Base-by-base conservation (phyloP, 2,888 invertebrate genomes). In the Archips crataeganus region DNA sequence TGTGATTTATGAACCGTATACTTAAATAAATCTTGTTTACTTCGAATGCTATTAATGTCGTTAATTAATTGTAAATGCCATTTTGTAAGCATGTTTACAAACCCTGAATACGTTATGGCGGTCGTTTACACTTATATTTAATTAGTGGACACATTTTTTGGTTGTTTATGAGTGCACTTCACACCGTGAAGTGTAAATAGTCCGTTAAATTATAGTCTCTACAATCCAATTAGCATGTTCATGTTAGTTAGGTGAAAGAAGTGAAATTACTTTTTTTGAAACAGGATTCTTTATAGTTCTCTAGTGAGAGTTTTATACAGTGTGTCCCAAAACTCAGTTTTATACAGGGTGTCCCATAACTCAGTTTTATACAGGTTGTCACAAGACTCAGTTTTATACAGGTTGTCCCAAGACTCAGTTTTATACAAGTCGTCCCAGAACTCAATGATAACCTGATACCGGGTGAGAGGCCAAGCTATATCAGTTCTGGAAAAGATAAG, bases 31-130 rank as follows among this genome's bases (percentile, higher is more conserved):
- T 45, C 34, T 13, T 65, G 51, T 66, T 60, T 42, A 51, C 39
- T 49, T 51, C 47, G 49, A 61, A 63, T 34, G 63, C 65, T 47
- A 71, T 65, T 13, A 70, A 64, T 39, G 65, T 60, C 59, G 49
- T 47, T 39, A 71, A 66, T 71, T 71, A 71, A 71, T 71, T 71
- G 36, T 71, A 60, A 65, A 39, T 39, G 59, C 42, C 32, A 42
- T 71, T 65, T 51, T 9, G 51, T 60, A 34, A 63, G 63, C 71
- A 42, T 71, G 71, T 71, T 71, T 65, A 65, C 65, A 61, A 15
- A 36, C 59, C 49, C 49, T 13, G 65, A 71, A 71, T 71, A 65
- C 71, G 34, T 71, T 60, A 66, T 32, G 23, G 65, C 39, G 71
- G 42, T 3, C 42, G 65, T 65, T 71, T 65, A 60, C 49, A 65